Conservation (phyloP, 2,797 vertebrate species). For the Menidia menidia region DNA sequence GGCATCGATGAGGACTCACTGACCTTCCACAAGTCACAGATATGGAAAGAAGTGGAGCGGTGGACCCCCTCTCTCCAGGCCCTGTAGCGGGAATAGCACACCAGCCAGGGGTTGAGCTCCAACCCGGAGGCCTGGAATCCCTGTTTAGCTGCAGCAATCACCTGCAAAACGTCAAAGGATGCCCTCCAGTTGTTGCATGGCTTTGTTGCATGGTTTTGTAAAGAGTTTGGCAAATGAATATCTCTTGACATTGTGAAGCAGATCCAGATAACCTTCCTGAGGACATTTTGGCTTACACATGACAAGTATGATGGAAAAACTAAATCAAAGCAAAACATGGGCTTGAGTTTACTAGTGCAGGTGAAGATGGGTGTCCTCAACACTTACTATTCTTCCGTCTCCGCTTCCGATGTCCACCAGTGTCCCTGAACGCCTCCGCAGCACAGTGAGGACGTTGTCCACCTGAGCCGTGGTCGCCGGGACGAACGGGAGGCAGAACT, state of each 20-base stretch:
- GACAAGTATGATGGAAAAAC: too few species aligned
- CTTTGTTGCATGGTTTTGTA: too few species aligned
- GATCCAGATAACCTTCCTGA: not conserved
- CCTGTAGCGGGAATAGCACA: conserved; percentile 92
- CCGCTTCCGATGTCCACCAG: conserved; percentile 95
- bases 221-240: too few species aligned
- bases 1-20: conserved; percentile 4
- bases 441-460: conserved; percentile 85
- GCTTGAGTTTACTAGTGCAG: too few species aligned
- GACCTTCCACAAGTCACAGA: conserved; percentile 97
- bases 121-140: conserved; percentile 92
- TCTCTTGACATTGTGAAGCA: not conserved
- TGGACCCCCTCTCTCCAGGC: conserved; percentile 92
- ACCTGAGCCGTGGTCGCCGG: conserved; percentile 91
- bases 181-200: not conserved
- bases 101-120: conserved; percentile 97
- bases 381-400: conserved; percentile 95
- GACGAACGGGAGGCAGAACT: conserved; percentile 93
- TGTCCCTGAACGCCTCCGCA: conserved; percentile 81
- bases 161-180: conserved; percentile 73
- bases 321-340: too few species aligned
- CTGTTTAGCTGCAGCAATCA: conserved; percentile 92
- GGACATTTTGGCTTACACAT: too few species aligned
- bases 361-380: not conserved
- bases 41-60: conserved; percentile 86